Base-by-base conservation (phyloP, 1,140 invertebrate species). In the Zaprionus camerounensis region DNA sequence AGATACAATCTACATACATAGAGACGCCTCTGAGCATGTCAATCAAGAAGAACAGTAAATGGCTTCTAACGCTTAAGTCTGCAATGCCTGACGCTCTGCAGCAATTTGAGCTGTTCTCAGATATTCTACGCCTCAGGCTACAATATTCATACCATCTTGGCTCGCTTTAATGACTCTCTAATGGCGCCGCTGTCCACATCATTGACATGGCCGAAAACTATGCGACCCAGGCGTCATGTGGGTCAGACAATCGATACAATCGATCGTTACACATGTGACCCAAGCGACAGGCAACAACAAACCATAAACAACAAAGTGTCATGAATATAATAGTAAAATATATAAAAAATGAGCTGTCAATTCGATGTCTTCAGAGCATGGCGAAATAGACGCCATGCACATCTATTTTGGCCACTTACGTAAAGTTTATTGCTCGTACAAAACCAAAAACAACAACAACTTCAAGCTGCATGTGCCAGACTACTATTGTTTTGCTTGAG, bases 11-110 rank as follows among this genome's bases (percentile, higher is more conserved):
- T 64, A 15, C 59, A 36, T 31, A 28, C 26, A 9, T 34, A 62
- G 41, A 5, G 65, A 44, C 34, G 22, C 46, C 46, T 58, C 46
- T 67, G 58, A 41, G 69, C 80, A 78, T 83, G 81, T 87, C 84
- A 88, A 87, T 87, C 83, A 87, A 78, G 57, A 69, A 71, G 81
- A 88, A 88, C 83, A 75, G 84, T 87, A 78, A 87, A 82, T 22
- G 36, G 44, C 74, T 84, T 80, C 81, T 84, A 77, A 71, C 72
- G 63, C 70, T 13, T 41, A 2, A 46, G 56, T 20, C 24, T 5
- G 28, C 63, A 57, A 69, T 74, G 58, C 58, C 71, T 59, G 65
- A 62, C 65, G 65, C 41, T 73, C 46, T 41, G 24, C 64, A 49
- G 55, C 72, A 51, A 64, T 58, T 68, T 24, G 13, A 62, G 7